Conservation (phyloP, 2,888 invertebrate species). For the Pyrrhia umbra region DNA sequence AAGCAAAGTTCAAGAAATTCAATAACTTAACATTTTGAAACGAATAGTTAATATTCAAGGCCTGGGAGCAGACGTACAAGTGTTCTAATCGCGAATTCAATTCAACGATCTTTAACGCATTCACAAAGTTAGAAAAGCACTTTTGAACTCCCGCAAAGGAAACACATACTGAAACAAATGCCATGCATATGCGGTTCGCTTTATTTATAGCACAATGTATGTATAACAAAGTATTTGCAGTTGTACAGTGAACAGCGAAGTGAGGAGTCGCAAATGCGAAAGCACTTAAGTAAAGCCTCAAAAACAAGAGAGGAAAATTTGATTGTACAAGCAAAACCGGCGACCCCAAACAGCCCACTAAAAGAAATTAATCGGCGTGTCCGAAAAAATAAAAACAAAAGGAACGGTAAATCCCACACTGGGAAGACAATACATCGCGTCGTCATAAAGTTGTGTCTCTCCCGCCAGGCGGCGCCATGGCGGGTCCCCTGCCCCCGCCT, state of each 20-base stretch:
- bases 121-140: slow-evolving; percentile 70
- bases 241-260: slow-evolving; percentile 48
- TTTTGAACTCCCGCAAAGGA: slow-evolving; percentile 76
- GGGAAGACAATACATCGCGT: slow-evolving; percentile 86
- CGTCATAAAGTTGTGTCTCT: slow-evolving; percentile 87
- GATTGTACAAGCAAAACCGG: slow-evolving; percentile 71
- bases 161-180: slow-evolving; percentile 76
- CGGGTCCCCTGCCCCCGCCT: slow-evolving; percentile 66
- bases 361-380: slow-evolving; percentile 85
- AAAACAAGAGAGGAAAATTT: slow-evolving; percentile 70
- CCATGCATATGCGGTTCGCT: slow-evolving; percentile 70
- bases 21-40: slow-evolving; percentile 26
- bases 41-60: slow-evolving; percentile 23
- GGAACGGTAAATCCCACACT: slow-evolving; percentile 86
- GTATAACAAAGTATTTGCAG: slow-evolving; percentile 45
- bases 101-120: slow-evolving; percentile 66
- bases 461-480: slow-evolving; percentile 87
- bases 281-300: slow-evolving; percentile 67
- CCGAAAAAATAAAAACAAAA: slow-evolving; percentile 85
- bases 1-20: slow-evolving; percentile 3
- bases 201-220: slow-evolving; percentile 69
- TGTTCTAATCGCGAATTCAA: slow-evolving; percentile 59
- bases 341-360: slow-evolving; percentile 77
- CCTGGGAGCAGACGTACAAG: slow-evolving; percentile 36
- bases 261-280: slow-evolving; percentile 62